phyloP scores from a whole-genome alignment of 2,113 vertebrate genomes.

The Perca schrenkii region DNA sequence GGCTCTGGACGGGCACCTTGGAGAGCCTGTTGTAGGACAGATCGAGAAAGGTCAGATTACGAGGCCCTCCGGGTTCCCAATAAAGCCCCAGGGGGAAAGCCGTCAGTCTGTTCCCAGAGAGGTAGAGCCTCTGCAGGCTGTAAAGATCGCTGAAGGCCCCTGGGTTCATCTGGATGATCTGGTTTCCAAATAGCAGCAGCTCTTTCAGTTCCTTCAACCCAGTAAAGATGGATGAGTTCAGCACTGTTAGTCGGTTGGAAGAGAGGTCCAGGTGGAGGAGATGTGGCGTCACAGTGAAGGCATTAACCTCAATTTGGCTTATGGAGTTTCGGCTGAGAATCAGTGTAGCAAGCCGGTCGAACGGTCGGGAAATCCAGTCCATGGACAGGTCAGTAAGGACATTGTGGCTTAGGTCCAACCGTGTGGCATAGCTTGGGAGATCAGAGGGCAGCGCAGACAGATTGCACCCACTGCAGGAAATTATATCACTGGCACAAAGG shows the following conservation, averaged over 20 bases:
- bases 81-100: conserved; percentile 85
- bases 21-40: conserved; percentile 87
- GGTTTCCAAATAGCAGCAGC: conserved; percentile 89
- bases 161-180: conserved; percentile 79
- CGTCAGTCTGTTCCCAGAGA: conserved; percentile 84
- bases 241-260: conserved; percentile 83
- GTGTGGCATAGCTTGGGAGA: conserved; percentile 83
- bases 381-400: conserved; percentile 78
- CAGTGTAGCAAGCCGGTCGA: conserved; percentile 83
- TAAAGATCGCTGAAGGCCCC: conserved; percentile 83
- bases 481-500: conserved; percentile 89
- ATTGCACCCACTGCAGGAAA: conserved; percentile 88
- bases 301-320: conserved; percentile 77
- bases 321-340: conserved; percentile 87
- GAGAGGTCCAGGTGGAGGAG: conserved; percentile 89
- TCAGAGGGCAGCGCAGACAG: conserved; percentile 83
- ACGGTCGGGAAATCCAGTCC: conserved; percentile 82
- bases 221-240: conserved; percentile 83
- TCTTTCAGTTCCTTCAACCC: conserved; percentile 84
- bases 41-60: conserved; percentile 86
- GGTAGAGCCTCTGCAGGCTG: conserved; percentile 86
- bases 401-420: conserved; percentile 90
- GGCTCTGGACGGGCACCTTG: conserved; percentile 81
- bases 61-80: conserved; percentile 79
- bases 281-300: conserved; percentile 82